Percentiles rank a stretch among this genome's conserved stretches.
These are phyloP conservation scores for Pantelozetes paolii DNA, from an alignment of 2,888 invertebrate species.

Conservation along the genomic window DNA sequence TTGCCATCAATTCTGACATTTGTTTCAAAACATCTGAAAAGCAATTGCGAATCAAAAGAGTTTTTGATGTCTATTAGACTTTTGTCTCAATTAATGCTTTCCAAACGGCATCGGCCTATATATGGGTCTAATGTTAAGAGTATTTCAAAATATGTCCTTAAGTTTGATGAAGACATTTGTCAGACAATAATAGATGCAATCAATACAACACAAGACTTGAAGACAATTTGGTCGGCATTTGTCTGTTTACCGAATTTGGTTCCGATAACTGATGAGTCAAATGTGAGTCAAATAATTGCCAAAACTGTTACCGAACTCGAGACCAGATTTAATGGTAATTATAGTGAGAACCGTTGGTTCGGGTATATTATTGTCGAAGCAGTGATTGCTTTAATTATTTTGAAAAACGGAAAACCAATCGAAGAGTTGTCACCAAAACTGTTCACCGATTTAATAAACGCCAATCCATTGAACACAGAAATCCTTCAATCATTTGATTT, in stretches of 20 bases:
- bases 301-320: background rate
- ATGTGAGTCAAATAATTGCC: background rate
- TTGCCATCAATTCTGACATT: slow-evolving; percentile 17
- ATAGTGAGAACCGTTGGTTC: slow-evolving; percentile 11
- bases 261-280: background rate
- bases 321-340: background rate
- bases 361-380: slow-evolving; percentile 36
- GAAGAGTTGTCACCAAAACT: slow-evolving; percentile 35
- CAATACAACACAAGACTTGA: background rate
- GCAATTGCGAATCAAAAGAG: background rate
- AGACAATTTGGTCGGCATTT: slow-evolving; percentile 12
- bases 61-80: slow-evolving; percentile 4
- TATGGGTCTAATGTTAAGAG: slow-evolving; percentile 24
- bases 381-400: slow-evolving; percentile 27
- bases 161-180: slow-evolving; percentile 19
- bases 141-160: slow-evolving; percentile 18
- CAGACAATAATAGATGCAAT: background rate
- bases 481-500: slow-evolving; percentile 50
- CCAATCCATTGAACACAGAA: slow-evolving; percentile 47
- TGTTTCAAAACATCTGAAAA: background rate
- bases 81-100: slow-evolving; percentile 20
- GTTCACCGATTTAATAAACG: slow-evolving; percentile 47
- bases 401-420: slow-evolving; percentile 28
- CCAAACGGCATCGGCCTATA: slow-evolving; percentile 24
- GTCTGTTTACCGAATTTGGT: slow-evolving; percentile 29